Evolutionary conservation across 2,113 vertebrate species (phyloP).

Genomic region (Vimba vimba): DNA sequence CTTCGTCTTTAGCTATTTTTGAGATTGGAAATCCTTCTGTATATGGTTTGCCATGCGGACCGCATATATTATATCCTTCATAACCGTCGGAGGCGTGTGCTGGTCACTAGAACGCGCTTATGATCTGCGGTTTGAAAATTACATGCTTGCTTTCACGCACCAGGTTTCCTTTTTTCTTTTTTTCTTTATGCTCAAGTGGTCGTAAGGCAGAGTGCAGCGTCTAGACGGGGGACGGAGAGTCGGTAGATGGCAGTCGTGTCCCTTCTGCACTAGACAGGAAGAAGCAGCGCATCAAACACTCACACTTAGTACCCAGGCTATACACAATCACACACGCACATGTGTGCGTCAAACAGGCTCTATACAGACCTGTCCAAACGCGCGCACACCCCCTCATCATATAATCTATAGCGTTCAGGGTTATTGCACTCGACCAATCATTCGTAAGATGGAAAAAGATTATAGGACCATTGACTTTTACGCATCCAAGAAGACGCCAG

Average conservation of each 20-base stretch:
- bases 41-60: not conserved
- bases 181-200: not conserved
- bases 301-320: not conserved
- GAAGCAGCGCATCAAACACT: slow-evolving; percentile 51
- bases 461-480: slow-evolving; percentile 87
- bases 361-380: slow-evolving; percentile 35
- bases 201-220: not conserved
- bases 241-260: slow-evolving; percentile 92
- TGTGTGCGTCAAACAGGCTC: slow-evolving; percentile 42
- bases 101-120: not conserved
- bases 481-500: slow-evolving; percentile 66
- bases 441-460: slow-evolving; percentile 82
- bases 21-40: not conserved
- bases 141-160: not conserved
- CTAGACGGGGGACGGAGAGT: slow-evolving; percentile 52
- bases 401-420: slow-evolving; percentile 73
- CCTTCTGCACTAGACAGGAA: slow-evolving; percentile 66
- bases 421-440: slow-evolving; percentile 86
- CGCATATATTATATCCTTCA: not conserved
- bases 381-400: slow-evolving; percentile 17
- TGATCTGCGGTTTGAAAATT: not conserved
- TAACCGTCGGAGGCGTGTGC: not conserved
- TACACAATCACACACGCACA: slow-evolving; percentile 36
- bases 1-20: not conserved
- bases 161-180: not conserved